These are phyloP conservation scores for Pteronotus mesoamericanus DNA, from an alignment of 2,797 vertebrate genomes.

Conservation along the genomic window DNA sequence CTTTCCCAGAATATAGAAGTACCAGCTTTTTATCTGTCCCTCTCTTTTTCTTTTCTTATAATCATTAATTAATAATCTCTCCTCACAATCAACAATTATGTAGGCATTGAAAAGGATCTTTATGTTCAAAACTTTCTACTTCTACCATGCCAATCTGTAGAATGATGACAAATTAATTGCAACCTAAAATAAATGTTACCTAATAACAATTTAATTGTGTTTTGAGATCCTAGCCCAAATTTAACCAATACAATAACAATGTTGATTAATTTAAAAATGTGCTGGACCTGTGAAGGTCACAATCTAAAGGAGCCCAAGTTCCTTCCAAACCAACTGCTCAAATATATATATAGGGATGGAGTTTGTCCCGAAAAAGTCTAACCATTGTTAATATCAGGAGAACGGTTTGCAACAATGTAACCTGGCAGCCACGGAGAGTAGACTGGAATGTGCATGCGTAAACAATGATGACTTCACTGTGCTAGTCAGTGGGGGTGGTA, in stretches of 20 bases:
- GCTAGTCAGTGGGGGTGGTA: too few species aligned
- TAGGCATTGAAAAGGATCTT: neutral
- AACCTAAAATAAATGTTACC: neutral
- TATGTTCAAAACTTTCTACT: neutral
- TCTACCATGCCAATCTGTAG: neutral
- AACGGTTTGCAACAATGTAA: too few species aligned
- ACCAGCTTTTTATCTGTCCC: neutral
- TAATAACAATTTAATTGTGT: neutral
- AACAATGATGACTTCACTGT: too few species aligned
- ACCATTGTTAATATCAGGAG: too few species aligned
- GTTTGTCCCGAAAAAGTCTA: too few species aligned
- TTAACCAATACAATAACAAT: neutral
- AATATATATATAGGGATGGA: too few species aligned
- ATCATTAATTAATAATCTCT: neutral
- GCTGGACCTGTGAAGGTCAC: neutral
- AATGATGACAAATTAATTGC: neutral
- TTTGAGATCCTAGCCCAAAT: neutral
- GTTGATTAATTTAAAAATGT: neutral
- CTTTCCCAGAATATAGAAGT: neutral
- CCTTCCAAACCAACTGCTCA: neutral
- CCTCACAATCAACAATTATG: neutral
- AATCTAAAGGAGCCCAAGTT: neutral
- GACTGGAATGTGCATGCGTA: too few species aligned
- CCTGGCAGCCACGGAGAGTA: too few species aligned
- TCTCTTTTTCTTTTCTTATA: neutral